Conservation (phyloP, 2,797 vertebrate genomes). For the Chelmon rostratus region DNA sequence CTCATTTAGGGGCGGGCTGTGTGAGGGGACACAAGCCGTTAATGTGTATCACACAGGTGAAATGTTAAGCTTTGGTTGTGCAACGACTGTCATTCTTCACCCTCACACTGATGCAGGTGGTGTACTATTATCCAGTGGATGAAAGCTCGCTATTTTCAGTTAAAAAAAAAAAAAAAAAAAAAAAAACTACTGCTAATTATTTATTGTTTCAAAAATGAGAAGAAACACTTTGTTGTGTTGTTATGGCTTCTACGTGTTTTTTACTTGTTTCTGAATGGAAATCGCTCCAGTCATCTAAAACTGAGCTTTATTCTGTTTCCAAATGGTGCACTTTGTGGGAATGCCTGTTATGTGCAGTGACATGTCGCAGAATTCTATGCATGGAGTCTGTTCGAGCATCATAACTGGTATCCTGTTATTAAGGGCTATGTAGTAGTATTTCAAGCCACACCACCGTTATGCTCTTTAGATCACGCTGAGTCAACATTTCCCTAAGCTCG, state of each 20-base stretch:
- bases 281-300: conserved; percentile 50
- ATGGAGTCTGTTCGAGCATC: conserved; percentile 77
- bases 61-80: conserved; percentile 66
- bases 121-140: conserved; percentile 58
- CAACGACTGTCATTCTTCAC: conserved; percentile 64
- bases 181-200: conserved; percentile 66
- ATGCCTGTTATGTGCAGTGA: conserved; percentile 79
- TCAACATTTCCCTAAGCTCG: conserved; percentile 47
- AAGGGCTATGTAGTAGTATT: conserved; percentile 77
- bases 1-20: conserved; percentile 28
- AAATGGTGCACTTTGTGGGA: conserved; percentile 82
- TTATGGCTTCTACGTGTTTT: conserved; percentile 64
- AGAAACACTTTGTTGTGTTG: conserved; percentile 52
- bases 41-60: conserved; percentile 61
- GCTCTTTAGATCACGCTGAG: conserved; percentile 35
- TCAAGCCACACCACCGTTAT: conserved; percentile 47
- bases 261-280: conserved; percentile 55
- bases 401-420: conserved; percentile 63
- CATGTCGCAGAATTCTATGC: conserved; percentile 79
- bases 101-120: conserved; percentile 59
- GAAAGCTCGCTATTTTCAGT: conserved; percentile 59
- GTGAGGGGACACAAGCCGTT: conserved; percentile 49
- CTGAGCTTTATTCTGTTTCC: conserved; percentile 57
- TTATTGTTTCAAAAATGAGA: conserved; percentile 62
- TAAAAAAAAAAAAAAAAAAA: conserved; percentile 4